Conservation (phyloP, 2,888 invertebrate genomes). For the Agrotis exclamationis region DNA sequence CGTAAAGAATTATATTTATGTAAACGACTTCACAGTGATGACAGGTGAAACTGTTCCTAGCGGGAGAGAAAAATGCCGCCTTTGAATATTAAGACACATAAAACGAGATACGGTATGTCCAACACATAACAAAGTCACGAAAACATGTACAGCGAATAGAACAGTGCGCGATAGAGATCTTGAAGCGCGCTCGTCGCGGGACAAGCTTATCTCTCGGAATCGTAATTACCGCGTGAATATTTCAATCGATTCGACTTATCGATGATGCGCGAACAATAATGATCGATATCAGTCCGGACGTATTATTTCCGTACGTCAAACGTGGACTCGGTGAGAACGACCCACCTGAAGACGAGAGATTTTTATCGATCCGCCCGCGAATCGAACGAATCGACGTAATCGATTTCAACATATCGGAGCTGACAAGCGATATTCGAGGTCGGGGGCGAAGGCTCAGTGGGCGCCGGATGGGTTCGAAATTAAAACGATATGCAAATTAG, state of each 20-base stretch:
- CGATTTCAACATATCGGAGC: constrained; percentile 87
- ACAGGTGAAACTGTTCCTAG: constrained; percentile 86
- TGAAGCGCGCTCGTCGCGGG: constrained; percentile 74
- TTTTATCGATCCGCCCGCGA: constrained; percentile 81
- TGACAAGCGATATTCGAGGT: constrained; percentile 86
- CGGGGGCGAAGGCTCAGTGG: constrained; percentile 85
- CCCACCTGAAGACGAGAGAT: constrained; percentile 79
- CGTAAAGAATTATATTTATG: constrained; percentile 86
- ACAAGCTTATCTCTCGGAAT: constrained; percentile 82
- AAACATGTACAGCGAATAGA: constrained; percentile 79
- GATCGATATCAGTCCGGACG: constrained; percentile 80
- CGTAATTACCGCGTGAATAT: constrained; percentile 89
- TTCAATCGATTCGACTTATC: constrained; percentile 87
- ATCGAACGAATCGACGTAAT: constrained; percentile 84
- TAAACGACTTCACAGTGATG: constrained; percentile 80
- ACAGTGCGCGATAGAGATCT: constrained; percentile 78
- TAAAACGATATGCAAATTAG: constrained; percentile 89
- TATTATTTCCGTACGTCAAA: constrained; percentile 85
- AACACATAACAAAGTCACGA: constrained; percentile 76
- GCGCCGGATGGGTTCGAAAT: constrained; percentile 89
- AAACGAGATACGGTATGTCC: constrained; percentile 76
- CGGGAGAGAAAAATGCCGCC: constrained; percentile 79
- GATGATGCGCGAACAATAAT: constrained; percentile 85
- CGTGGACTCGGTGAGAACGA: constrained; percentile 72
- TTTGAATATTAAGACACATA: constrained; percentile 79